Evolutionary conservation across 2,888 invertebrate genomes (phyloP).

Genomic region (Gymnocheta viridis): DNA sequence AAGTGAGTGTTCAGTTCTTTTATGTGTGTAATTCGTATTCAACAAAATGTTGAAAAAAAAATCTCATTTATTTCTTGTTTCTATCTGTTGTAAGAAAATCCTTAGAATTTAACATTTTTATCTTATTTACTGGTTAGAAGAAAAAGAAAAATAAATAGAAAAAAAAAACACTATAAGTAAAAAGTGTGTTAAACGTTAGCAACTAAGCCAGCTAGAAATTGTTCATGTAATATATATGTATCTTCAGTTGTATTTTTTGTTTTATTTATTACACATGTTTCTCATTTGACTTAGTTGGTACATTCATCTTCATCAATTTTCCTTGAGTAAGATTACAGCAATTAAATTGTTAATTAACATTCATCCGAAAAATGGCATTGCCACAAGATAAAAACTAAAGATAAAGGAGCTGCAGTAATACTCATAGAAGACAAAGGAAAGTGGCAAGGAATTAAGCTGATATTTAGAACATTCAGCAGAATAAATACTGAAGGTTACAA

Average conservation of each 20-base stretch:
- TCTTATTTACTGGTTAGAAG: conserved; percentile 24
- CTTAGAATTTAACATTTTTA: conserved; percentile 64
- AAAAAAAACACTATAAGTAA: background rate
- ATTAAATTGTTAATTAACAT: conserved; percentile 71
- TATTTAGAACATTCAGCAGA: background rate
- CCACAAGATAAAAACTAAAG: conserved; percentile 41
- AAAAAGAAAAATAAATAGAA: background rate
- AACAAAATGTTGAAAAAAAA: background rate
- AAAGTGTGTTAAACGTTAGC: background rate
- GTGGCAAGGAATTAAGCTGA: background rate
- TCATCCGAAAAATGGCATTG: conserved; percentile 63
- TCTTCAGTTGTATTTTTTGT: background rate
- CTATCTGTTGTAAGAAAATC: conserved; percentile 45
- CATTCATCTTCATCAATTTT: conserved; percentile 69
- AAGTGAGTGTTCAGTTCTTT: conserved; percentile 21
- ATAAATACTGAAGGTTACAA: background rate
- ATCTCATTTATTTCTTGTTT: background rate
- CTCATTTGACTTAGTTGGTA: conserved; percentile 55
- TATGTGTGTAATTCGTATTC: background rate
- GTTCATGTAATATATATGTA: background rate
- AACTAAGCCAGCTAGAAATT: conserved; percentile 8
- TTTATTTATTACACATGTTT: conserved; percentile 41
- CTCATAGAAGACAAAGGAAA: background rate
- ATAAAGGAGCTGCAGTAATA: background rate
- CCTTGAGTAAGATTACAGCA: conserved; percentile 68